Base-by-base conservation (phyloP, 2,113 vertebrate species). In the Heptranchias perlo region DNA sequence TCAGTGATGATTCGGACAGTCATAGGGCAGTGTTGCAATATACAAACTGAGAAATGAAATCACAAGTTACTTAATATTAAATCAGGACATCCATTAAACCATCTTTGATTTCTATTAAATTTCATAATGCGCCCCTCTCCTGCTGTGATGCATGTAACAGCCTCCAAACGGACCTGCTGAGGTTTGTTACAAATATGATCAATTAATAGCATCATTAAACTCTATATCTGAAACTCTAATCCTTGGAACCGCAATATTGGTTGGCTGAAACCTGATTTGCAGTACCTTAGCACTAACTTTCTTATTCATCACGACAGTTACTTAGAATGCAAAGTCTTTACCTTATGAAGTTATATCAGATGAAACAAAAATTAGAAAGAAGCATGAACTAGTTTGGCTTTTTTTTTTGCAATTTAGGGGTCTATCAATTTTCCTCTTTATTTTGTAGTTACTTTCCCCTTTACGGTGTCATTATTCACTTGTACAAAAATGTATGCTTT, bases 191-290 rank as follows among this genome's bases (percentile, higher is more conserved):
- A 91, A 44, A 82, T 82, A 44, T 21, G 78, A 39, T 44, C n/a
- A 82, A 44, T 82, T 82, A 82, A 61, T 92, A 61, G 52, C 87
- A 61, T 92, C 31, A 58, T 92, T 92, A 91, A 91, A 91, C 25
- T 2, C 52, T 58, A 3, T 7, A 54, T 31, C 25, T 91, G 52
- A 35, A 91, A 28, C 28, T 28, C 10, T 11, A 28, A 91, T 91
- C 28, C 28, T 58, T 58, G 25, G 23, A 91, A 14, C 52, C 31
- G 13, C 11, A 52, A 52, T 89, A 13, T 58, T 52, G 31, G 28
- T 91, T 91, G 52, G 31, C 52, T 58, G 86, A 91, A 91, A 58
- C 28, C 86, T 25, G 23, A 49, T 49, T 25, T 49, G 84, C 23
- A 7, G 84, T 52, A 49, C 47, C 25, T 23, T 87, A 23, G 44